Evolutionary conservation across 2,888 invertebrate genomes (phyloP).

Genomic region (Frankliniella fusca): DNA sequence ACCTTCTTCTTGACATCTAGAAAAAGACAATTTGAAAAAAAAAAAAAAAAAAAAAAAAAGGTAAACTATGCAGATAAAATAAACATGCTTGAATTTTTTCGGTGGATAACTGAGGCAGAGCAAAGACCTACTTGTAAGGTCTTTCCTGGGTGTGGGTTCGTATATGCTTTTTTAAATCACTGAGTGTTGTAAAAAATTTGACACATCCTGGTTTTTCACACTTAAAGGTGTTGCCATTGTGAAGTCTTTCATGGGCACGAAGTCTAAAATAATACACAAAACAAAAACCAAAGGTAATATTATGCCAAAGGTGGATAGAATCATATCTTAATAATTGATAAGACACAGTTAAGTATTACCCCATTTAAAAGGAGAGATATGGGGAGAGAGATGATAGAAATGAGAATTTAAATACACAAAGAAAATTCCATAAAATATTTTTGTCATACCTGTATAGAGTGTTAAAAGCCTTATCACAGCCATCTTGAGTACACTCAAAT

Average conservation of each 20-base stretch:
- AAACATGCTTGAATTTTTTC: not conserved
- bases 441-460: constrained; percentile 75
- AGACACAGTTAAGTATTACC: constrained; percentile 29
- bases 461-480: constrained; percentile 90
- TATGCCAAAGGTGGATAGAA: constrained; percentile 32
- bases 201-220: constrained; percentile 76
- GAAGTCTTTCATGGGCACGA: constrained; percentile 84
- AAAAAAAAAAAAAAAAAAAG: no score
- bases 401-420: constrained; percentile 2
- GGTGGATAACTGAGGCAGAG: constrained; percentile 31
- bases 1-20: constrained; percentile 72
- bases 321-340: not conserved
- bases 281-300: constrained; percentile 28
- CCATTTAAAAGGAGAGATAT: constrained; percentile 27
- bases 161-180: constrained; percentile 90
- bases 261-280: constrained; percentile 52
- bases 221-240: constrained; percentile 92
- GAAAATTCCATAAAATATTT: constrained; percentile 19
- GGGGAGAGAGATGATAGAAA: not conserved
- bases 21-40: constrained; percentile 38
- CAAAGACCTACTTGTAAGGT: constrained; percentile 69
- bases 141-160: constrained; percentile 89
- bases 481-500: constrained; percentile 75
- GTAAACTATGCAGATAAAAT: not conserved
- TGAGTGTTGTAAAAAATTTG: constrained; percentile 89